Conservation (phyloP, 2,888 invertebrate species). For the Torymus texanus region DNA sequence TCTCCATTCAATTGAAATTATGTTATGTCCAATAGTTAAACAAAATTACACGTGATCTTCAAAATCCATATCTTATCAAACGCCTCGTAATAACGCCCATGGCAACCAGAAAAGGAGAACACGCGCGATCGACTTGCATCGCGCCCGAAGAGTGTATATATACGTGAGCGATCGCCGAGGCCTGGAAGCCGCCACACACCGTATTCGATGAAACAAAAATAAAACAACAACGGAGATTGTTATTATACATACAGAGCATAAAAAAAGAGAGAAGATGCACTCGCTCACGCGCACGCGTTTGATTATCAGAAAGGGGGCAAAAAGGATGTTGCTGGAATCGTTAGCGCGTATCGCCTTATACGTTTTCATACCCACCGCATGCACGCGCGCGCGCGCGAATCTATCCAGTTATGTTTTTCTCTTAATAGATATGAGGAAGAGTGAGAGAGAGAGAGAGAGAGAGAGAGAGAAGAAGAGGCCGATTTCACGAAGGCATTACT, state of each 20-base stretch:
- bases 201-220: background rate
- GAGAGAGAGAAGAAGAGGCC: conserved; percentile 44
- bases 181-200: conserved; percentile 3
- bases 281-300: background rate
- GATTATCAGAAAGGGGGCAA: conserved; percentile 1
- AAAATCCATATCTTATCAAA: conserved; percentile 28
- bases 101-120: background rate
- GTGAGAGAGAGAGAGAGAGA: conserved; percentile 1
- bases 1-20: conserved; percentile 18
- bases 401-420: conserved; percentile 24
- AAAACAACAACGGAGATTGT: conserved; percentile 1
- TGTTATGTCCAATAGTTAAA: background rate
- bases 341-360: conserved; percentile 36
- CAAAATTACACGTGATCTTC: conserved; percentile 16
- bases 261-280: background rate
- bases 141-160: too few relatives aligned
- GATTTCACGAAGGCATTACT: conserved; percentile 68
- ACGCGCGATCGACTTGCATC: background rate
- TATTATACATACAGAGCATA: conserved; percentile 8
- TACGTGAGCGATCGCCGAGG: conserved; percentile 13
- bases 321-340: conserved; percentile 23
- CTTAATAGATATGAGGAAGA: conserved; percentile 2
- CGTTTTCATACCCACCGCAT: background rate
- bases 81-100: background rate
- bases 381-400: background rate